These are phyloP conservation scores for Drosophila sulfurigaster DNA, from an alignment of 1,140 invertebrate species.

Conservation along the genomic window DNA sequence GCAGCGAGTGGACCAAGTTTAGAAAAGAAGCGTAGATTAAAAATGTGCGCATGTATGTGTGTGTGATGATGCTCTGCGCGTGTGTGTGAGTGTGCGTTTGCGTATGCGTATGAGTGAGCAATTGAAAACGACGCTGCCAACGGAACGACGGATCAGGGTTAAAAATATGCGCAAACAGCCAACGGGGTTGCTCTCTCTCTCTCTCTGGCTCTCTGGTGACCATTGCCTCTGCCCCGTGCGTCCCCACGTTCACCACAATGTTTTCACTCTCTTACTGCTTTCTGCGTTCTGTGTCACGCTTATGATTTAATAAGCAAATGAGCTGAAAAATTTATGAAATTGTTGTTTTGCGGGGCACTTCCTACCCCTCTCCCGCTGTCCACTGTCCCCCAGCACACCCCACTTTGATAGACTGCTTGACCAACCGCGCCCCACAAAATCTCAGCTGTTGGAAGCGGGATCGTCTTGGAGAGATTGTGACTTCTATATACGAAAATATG, in stretches of 20 bases:
- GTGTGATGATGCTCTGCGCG: conserved; percentile 8
- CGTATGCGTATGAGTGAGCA: conserved; percentile 41
- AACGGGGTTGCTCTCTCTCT: conserved; percentile 57
- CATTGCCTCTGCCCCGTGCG: not conserved
- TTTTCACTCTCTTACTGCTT: conserved; percentile 9
- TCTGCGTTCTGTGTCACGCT: conserved; percentile 61
- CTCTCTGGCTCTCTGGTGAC: conserved; percentile 36
- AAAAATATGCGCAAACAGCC: conserved; percentile 64
- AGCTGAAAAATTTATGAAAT: conserved; percentile 80
- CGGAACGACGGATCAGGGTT: conserved; percentile 58
- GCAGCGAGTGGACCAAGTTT: conserved; percentile 71
- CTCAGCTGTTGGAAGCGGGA: conserved; percentile 14
- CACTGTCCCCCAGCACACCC: not conserved
- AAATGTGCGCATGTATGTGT: conserved; percentile 26
- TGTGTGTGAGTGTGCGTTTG: conserved; percentile 4
- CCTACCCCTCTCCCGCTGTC: conserved; percentile 4
- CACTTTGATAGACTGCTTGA: conserved; percentile 19
- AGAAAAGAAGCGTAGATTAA: conserved; percentile 64
- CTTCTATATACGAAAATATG: no score
- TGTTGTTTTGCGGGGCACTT: conserved; percentile 37
- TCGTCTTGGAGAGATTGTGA: conserved; percentile 14
- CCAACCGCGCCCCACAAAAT: conserved; percentile 54
- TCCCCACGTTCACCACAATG: not conserved
- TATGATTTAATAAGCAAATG: conserved; percentile 83
- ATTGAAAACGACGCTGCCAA: conserved; percentile 55